phyloP scores from a whole-genome alignment of 2,113 vertebrate genomes.

The Xenopus laevis region DNA sequence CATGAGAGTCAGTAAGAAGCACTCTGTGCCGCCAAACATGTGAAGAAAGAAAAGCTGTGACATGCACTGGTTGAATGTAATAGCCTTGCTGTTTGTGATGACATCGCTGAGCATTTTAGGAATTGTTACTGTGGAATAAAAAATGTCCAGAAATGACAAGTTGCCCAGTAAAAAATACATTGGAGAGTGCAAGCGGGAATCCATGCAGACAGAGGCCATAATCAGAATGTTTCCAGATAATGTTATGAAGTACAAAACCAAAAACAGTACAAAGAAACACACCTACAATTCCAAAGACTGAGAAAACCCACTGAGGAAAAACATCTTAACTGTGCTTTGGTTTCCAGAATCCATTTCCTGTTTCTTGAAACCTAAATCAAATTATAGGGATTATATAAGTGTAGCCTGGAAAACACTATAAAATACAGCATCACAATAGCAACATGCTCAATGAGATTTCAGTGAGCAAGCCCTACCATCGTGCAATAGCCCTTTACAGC shows the following conservation, averaged over 20 bases:
- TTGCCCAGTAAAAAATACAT: constrained; percentile 58
- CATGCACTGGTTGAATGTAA: constrained; percentile 2
- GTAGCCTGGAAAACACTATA: too few species aligned
- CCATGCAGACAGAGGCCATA: constrained; percentile 44
- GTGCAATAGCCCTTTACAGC: too few species aligned
- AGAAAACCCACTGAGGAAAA: constrained; percentile 52
- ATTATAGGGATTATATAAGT: too few species aligned
- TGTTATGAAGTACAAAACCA: constrained; percentile 49
- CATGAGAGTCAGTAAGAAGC: constrained; percentile 34
- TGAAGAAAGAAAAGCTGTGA: constrained; percentile 35
- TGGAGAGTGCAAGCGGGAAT: constrained; percentile 40
- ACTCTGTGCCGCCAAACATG: constrained; percentile 36
- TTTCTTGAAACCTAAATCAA: background rate
- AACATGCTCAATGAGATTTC: too few species aligned
- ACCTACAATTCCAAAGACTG: constrained; percentile 43
- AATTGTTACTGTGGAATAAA: constrained; percentile 53
- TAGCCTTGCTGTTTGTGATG: constrained; percentile 24
- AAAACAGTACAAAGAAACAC: constrained; percentile 48
- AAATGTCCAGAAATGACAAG: constrained; percentile 55
- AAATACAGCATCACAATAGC: too few species aligned
- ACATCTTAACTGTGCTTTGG: constrained; percentile 45
- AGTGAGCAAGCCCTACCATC: too few species aligned
- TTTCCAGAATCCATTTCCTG: background rate
- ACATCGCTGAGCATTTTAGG: constrained; percentile 53
- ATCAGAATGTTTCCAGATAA: constrained; percentile 54